These are phyloP conservation scores for Ichneumoninae sp. DNA, from an alignment of 2,888 invertebrate species.

Conservation along the genomic window DNA sequence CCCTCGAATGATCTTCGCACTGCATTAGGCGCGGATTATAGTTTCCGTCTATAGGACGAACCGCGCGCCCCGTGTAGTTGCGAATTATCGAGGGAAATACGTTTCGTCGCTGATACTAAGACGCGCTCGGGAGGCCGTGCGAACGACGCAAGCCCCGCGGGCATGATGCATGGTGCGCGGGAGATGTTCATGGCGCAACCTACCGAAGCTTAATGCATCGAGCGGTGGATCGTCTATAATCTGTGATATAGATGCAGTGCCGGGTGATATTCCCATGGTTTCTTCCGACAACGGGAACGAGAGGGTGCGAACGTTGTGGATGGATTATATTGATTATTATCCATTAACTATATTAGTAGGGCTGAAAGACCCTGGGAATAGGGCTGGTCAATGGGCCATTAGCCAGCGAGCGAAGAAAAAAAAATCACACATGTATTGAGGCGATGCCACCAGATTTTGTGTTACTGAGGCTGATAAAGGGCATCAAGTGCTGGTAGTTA, in stretches of 20 bases:
- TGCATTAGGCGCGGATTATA: constrained; percentile 10
- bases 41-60: no score
- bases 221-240: constrained; percentile 1
- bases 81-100: constrained; percentile 19
- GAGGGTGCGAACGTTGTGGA: no score
- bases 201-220: neutral
- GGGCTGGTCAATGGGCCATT: no score
- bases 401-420: no score
- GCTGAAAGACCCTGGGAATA: neutral
- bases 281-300: neutral
- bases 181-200: neutral
- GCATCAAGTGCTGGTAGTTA: no score
- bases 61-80: neutral
- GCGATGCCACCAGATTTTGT: no score
- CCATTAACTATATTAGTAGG: neutral
- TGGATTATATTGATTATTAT: neutral
- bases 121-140: neutral
- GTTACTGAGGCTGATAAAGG: no score
- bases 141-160: neutral
- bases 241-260: neutral
- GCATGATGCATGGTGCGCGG: neutral
- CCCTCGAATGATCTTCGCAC: constrained; percentile 22
- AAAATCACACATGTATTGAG: no score
- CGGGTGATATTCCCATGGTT: neutral
- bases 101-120: neutral